phyloP scores from a whole-genome alignment of 2,888 invertebrate genomes.

The Trichopria drosophilae region DNA sequence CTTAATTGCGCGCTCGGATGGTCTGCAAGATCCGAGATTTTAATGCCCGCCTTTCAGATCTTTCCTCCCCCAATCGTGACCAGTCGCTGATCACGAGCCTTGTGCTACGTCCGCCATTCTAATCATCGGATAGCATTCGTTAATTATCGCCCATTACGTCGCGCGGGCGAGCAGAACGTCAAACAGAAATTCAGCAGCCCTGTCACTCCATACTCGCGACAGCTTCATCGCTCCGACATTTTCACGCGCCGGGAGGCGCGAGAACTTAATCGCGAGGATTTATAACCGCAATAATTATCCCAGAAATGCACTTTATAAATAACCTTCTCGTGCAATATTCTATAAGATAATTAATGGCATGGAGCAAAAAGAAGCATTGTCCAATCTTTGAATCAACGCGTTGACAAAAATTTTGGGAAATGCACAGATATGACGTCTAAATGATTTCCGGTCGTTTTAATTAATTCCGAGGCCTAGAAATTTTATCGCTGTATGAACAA shows the following conservation, averaged over 20 bases:
- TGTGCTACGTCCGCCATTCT: conserved; percentile 23
- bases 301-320: too few relatives aligned
- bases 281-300: too few relatives aligned
- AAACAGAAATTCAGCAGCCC: conserved; percentile 28
- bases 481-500: too few relatives aligned
- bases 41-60: conserved; percentile 23
- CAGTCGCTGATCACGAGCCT: conserved; percentile 25
- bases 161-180: conserved; percentile 9
- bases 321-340: too few relatives aligned
- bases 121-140: conserved; percentile 29
- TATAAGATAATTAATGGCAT: too few relatives aligned
- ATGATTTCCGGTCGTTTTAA: too few relatives aligned
- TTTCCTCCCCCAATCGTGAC: conserved; percentile 33
- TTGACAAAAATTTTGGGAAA: too few relatives aligned
- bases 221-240: neutral
- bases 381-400: too few relatives aligned
- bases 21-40: conserved; percentile 17
- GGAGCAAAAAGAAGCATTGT: too few relatives aligned
- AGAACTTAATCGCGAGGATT: conserved; percentile 22
- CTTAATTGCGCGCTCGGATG: conserved; percentile 24
- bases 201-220: too few relatives aligned
- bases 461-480: too few relatives aligned
- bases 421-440: too few relatives aligned
- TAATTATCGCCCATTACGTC: conserved; percentile 34
- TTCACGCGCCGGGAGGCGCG: conserved; percentile 11